phyloP scores from a whole-genome alignment of 1,140 invertebrate genomes.

The Dinothrombium tinctorium region DNA sequence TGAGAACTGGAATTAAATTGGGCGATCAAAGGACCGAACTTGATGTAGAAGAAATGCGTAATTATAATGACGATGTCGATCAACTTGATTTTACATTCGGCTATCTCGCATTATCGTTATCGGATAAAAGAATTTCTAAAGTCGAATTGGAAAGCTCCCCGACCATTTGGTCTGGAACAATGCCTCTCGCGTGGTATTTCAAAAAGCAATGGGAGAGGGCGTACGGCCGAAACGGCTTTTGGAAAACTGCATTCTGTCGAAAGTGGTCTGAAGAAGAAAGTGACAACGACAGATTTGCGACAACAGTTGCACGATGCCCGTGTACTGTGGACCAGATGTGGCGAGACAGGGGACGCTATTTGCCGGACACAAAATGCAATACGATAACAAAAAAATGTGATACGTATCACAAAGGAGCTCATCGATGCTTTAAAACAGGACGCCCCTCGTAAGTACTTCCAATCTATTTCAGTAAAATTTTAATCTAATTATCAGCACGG shows the following conservation, averaged over 20 bases:
- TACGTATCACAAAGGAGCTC: constrained; percentile 59
- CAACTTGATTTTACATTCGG: constrained; percentile 61
- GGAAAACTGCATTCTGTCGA: constrained; percentile 55
- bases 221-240: constrained; percentile 39
- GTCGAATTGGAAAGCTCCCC: constrained; percentile 43
- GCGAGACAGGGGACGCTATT: constrained; percentile 66
- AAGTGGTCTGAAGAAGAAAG: constrained; percentile 66
- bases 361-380: constrained; percentile 74
- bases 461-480: constrained; percentile 3
- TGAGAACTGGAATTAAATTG: constrained; percentile 10
- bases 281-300: constrained; percentile 61
- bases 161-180: constrained; percentile 66
- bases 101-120: constrained; percentile 69
- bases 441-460: constrained; percentile 58
- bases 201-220: constrained; percentile 52
- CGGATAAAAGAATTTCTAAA: too few species aligned
- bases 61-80: constrained; percentile 45
- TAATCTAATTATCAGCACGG: constrained; percentile 30
- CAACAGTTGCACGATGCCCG: constrained; percentile 52
- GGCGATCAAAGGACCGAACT: constrained; percentile 7
- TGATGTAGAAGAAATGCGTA: constrained; percentile 26
- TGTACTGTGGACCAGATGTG: constrained; percentile 73
- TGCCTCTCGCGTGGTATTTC: constrained; percentile 80
- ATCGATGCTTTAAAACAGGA: constrained; percentile 75
- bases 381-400: constrained; percentile 56